Base-by-base conservation (phyloP, 2,888 invertebrate genomes). In the Noctua janthe region DNA sequence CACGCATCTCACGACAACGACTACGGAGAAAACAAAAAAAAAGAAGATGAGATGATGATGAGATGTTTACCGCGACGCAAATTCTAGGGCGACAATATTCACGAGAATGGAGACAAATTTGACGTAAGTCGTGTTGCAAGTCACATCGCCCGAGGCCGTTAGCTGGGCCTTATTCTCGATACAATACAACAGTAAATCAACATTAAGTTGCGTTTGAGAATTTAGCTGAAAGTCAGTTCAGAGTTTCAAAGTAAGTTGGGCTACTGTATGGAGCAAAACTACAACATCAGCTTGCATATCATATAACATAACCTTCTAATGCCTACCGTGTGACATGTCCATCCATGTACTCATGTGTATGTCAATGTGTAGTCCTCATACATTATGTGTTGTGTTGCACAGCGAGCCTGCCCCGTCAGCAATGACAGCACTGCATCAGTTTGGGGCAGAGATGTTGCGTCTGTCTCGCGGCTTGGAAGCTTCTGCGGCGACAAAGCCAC, bases 401-500 rank as follows among this genome's bases (percentile, higher is more conserved):
- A 95, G 97, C 94, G 98, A 98, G 92, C 98, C 98, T 64, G 98
- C 98, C 83, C 98, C 98, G 51, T 98, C 98, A 90, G 98, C 98
- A 87, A 98, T 98, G 98, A 98, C 98, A 54, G 98, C 99, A 80
- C 97, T 99, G 92, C 98, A 98, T 94, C 98, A 98, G 93, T 98
- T 98, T 94, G 98, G 98, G 77, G 98, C 98, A 62, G 98, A 98
- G 97, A 98, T 98, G 98, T 97, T 99, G 91, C 98, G 98, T 92
- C 97, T 99, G 54, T 98, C 98, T 49, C 97, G 98, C 86, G 98
- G 98, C 84, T 96, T 98, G 90, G 98, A 98, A 95, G 98, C 98
- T 86, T 98, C 98, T 81, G 96, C 97, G 90, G 96, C 95, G 87
- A 94, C 94, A 90, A 96, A 96, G 95, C 95, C 96, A 91, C 95